Evolutionary conservation across 2,113 vertebrate genomes (phyloP), one percentile per base, ranked within the genome.

Genomic region (Kryptolebias marmoratus): DNA sequence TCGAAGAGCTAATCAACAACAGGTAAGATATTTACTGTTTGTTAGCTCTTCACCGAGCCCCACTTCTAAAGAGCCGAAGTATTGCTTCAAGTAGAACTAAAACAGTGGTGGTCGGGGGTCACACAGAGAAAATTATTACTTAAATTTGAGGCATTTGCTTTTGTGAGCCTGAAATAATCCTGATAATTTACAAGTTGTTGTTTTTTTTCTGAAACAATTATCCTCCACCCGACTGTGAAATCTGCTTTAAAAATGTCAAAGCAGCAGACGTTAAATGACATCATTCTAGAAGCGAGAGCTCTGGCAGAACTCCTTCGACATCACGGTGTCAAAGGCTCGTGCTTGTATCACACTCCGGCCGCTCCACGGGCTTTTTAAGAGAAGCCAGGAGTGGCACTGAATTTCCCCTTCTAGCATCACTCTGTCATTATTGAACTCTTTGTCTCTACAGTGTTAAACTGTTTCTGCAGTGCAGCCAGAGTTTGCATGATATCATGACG

Each of bases 401-500:
- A 55, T 69, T 54, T 53, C 45, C 22, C 39, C 62, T 32, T 59
- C 66, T 48, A 47, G n/a, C 13, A 2, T 27, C n/a, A 13, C 32
- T 49, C 45, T 30, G 36, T 64, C 18, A n/a, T 47, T 14, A 36
- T 11, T 16, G 15, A 14, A 11, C 12, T n/a, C 45, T 44, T 61
- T 32, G 14, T 32, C 69, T 50, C 30, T 27, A 15, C 49, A 55
- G 45, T 73, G 11, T 73, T 47, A 32, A 73, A 58, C 18, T 28
- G 65, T 61, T 64, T 69, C 22, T 6, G 7, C 44, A n/a, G 36
- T 68, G 69, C 64, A 75, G 75, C 78, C 71, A 44, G 6, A 56
- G 61, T 71, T 56, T 52, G 61, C 61, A 88, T 86, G 81, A 90
- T 83, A 90, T 90, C 87, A 85, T 75, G 75, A 86, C 77, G 87